Conservation (phyloP, 2,113 vertebrate genomes). For the Catharus minimus region DNA sequence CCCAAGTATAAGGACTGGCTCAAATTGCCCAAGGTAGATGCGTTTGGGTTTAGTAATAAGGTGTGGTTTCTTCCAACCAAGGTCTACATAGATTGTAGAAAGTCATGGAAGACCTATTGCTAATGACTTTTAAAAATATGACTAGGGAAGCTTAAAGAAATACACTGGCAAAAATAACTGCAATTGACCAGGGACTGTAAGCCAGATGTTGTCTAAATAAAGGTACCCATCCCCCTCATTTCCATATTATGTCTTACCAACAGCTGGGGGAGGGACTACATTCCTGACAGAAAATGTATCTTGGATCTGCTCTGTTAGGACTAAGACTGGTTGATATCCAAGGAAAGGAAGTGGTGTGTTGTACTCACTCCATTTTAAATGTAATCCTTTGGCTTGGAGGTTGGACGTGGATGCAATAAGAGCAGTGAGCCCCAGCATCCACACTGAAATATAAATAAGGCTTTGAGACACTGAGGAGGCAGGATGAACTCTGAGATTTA, state of each 20-base stretch:
- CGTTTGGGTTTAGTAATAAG: background rate
- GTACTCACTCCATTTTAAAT: background rate
- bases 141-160: background rate
- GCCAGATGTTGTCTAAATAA: background rate
- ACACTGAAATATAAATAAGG: conserved; percentile 6
- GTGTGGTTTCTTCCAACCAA: background rate
- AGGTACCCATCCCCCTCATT: background rate
- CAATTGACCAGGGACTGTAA: background rate
- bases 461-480: conserved; percentile 4
- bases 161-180: background rate
- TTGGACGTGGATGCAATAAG: background rate
- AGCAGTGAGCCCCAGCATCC: background rate
- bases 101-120: background rate
- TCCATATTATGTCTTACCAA: background rate
- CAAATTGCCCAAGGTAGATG: background rate
- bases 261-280: background rate
- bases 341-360: background rate
- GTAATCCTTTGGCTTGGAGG: background rate
- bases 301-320: background rate
- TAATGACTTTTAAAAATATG: background rate
- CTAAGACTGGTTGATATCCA: background rate
- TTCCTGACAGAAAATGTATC: background rate
- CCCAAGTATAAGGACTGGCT: background rate
- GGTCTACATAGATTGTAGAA: background rate
- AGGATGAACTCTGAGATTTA: conserved; percentile 27